Evolutionary conservation across 2,888 invertebrate genomes (phyloP), one percentile per base, ranked within the genome.

Genomic region (Megastigmus dorsalis): DNA sequence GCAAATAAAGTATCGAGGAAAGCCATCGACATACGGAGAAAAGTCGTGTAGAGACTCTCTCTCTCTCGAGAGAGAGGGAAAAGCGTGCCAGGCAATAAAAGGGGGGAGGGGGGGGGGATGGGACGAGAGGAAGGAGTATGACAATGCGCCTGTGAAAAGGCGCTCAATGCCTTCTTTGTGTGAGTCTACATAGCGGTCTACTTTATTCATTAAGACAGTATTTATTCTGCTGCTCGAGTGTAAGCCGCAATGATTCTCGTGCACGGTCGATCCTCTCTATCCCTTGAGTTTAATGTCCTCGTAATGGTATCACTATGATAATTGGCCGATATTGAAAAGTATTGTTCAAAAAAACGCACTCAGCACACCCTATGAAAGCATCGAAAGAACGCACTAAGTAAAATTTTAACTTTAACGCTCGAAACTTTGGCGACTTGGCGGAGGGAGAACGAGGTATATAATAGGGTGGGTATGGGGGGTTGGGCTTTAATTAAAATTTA

Each of bases 1-100:
- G 45, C 13, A 15, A 60, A 60, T 60, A 60, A 60, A 43, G 10
- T 74, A 74, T 76, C 76, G 75, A 78, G 75, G 71, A 79, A 79
- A 76, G 69, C 76, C 73, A 71, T 63, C 52, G 71, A 73, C 77
- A 68, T 60, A 28, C 43, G 60, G 43, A 43, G 57, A 41, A 38
- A 57, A 60, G 60, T 60, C 60, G 43, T 43, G n/a, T n/a, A n/a
- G n/a, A n/a, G n/a, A n/a, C n/a, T n/a, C n/a, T n/a, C n/a, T n/a
- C 41, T 41, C 28, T 43, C 60, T 60, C 15, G 28, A 60, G 60
- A 55, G 60, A 55, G 30, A 45, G 52, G 38, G 43, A 60, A 60
- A 41, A 43, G 43, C 60, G 28, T 10, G 36, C 33, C 33, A 33
- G 33, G 33, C 18, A 48, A n/a, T n/a, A n/a, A n/a, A n/a, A n/a